These are phyloP conservation scores for Aphis gossypii DNA, from an alignment of 1,140 invertebrate species.

Conservation along the genomic window DNA sequence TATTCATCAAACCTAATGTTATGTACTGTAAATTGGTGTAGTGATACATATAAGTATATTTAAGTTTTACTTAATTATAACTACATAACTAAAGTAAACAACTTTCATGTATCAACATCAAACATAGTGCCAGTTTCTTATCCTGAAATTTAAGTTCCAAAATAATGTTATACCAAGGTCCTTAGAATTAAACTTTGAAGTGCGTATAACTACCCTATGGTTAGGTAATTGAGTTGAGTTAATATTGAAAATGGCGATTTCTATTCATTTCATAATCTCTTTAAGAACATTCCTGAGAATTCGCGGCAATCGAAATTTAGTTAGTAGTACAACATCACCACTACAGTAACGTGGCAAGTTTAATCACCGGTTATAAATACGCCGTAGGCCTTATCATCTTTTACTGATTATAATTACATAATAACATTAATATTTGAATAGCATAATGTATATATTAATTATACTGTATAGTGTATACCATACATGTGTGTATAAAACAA, in stretches of 20 bases:
- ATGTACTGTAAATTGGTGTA: not conserved
- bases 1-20: not conserved
- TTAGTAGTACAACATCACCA: not conserved
- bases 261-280: not conserved
- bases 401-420: not conserved
- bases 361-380: not conserved
- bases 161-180: not conserved
- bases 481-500: not conserved
- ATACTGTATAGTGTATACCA: not conserved
- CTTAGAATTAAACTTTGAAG: not conserved
- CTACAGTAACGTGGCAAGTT: not conserved
- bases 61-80: not conserved
- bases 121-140: not conserved
- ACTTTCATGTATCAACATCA: not conserved
- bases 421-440: not conserved
- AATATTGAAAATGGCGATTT: constrained; percentile 14
- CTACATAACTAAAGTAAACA: not conserved
- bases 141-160: not conserved
- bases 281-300: not conserved
- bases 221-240: not conserved
- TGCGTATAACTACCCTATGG: not conserved
- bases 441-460: not conserved
- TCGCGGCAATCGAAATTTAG: not conserved
- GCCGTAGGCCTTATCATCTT: not conserved
- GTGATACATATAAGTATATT: not conserved